Base-by-base conservation (phyloP, 64 coral and sea anemone species). In the Actinia equina region DNA sequence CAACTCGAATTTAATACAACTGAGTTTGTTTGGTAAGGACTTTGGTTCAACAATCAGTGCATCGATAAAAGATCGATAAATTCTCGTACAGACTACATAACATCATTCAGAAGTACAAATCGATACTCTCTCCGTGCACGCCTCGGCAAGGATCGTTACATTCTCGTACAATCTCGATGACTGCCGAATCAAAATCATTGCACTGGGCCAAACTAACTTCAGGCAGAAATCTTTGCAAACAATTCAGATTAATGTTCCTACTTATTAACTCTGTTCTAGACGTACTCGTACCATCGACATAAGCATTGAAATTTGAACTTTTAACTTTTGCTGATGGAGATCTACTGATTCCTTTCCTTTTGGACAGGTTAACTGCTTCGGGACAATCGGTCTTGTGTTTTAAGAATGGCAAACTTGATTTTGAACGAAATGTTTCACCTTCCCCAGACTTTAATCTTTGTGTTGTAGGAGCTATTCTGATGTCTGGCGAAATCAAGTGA, bases 141-240 rank as follows among this genome's bases (percentile, higher is more conserved):
- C 86, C 74, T 60, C 26, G 46, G 18, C 74, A 88, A 44, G 86
- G 86, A 52, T 88, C 86, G 18, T 88, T 88, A 52, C 63, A 88
- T 43, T 88, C 86, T 44, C 86, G 86, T 46, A 88, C 71, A 79
- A 77, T 59, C 27, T 88, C 86, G 51, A 88, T 88, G 1, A 88
- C 77, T 60, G 76, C 74, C 15, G 86, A 88, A 61, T 88, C 86
- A 79, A 79, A 79, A 56, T 88, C 86, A 30, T 56, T 54, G 45
- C 71, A 88, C 26, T 88, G 76, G 10, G 19, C 56, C 12, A 88
- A 19, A 14, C 30, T 61, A 7, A 88, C 26, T 18, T 79, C 15
- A 13, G 86, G 56, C 5, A 88, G 52, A 63, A 60, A 80, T n/a
- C 20, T 53, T 62, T 59, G 43, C 62, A 88, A 80, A 43, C 69